A percentile compares a stretch with the other conserved stretches of the same genome.
These are phyloP conservation scores for Cavia aperea DNA, from an alignment of 2,113 vertebrate species.

Conservation along the genomic window DNA sequence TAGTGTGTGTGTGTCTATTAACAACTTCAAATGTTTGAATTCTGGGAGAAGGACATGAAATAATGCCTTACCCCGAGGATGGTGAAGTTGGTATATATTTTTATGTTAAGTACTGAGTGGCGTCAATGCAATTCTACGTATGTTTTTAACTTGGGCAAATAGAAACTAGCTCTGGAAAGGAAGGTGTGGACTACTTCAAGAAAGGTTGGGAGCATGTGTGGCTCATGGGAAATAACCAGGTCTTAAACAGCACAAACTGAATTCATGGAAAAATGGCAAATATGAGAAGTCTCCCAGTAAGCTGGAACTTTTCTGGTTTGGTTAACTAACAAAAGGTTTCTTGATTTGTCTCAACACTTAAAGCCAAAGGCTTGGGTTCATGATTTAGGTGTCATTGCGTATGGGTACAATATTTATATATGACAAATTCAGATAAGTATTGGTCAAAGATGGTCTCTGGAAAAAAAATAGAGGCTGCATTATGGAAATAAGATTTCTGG, in stretches of 20 bases:
- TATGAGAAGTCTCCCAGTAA: constrained; percentile 72
- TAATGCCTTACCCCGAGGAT: constrained; percentile 40
- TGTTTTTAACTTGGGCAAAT: constrained; percentile 51
- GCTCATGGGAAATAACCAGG: constrained; percentile 69
- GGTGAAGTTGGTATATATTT: constrained; percentile 59
- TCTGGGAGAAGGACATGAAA: constrained; percentile 56
- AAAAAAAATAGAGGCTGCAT: constrained; percentile 63
- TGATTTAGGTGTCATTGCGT: constrained; percentile 64
- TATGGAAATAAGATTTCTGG: constrained; percentile 69
- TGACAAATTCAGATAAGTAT: constrained; percentile 67
- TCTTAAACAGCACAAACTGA: constrained; percentile 66
- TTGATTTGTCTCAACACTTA: constrained; percentile 66
- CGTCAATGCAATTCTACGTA: constrained; percentile 53
- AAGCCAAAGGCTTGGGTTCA: constrained; percentile 71
- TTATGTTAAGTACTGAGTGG: constrained; percentile 53
- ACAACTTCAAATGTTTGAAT: constrained; percentile 56
- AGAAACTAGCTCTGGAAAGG: constrained; percentile 67
- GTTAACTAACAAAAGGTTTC: constrained; percentile 70
- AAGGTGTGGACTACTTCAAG: constrained; percentile 67
- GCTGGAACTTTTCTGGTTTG: constrained; percentile 73
- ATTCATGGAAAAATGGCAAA: constrained; percentile 63
- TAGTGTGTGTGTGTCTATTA: constrained; percentile 17
- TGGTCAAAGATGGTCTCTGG: constrained; percentile 65
- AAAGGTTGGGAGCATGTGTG: constrained; percentile 65
- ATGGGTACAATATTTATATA: constrained; percentile 56